phyloP scores from a whole-genome alignment of 2,797 vertebrate species.

The Hydrolagus colliei region DNA sequence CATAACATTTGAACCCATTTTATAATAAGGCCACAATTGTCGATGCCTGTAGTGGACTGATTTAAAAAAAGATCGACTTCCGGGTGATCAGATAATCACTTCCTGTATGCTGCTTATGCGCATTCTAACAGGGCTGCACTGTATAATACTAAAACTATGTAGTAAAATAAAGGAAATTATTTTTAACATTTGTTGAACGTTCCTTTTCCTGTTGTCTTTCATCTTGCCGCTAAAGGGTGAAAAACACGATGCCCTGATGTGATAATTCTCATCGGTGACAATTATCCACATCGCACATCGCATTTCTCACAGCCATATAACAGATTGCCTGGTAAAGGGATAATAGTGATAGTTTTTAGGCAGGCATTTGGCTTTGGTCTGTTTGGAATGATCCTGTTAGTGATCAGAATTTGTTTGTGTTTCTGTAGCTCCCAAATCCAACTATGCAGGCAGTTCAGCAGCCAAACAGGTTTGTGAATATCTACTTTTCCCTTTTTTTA shows the following conservation, averaged over 20 bases:
- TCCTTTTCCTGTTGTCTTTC: slow-evolving; percentile 42
- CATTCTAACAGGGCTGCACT: too few relatives aligned
- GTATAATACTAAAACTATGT: too few relatives aligned
- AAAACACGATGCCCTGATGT: slow-evolving; percentile 26
- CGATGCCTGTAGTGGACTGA: not conserved
- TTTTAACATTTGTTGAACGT: too few relatives aligned
- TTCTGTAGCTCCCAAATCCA: slow-evolving; percentile 50
- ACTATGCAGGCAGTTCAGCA: slow-evolving; percentile 64
- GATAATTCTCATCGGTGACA: slow-evolving; percentile 22
- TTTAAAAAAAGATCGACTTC: slow-evolving; percentile 33
- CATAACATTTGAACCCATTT: not conserved
- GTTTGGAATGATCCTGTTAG: slow-evolving; percentile 24
- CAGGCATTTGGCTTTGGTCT: slow-evolving; percentile 12
- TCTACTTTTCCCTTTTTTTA: not conserved
- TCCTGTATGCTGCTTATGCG: slow-evolving; percentile 6
- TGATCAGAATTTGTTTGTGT: slow-evolving; percentile 18
- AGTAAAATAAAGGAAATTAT: too few relatives aligned
- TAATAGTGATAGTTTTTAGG: not conserved
- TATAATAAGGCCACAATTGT: not conserved
- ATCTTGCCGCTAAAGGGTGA: slow-evolving; percentile 40
- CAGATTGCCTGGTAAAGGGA: too few relatives aligned
- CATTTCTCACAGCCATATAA: too few relatives aligned
- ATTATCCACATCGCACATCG: slow-evolving; percentile 19
- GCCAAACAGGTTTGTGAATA: slow-evolving; percentile 72
- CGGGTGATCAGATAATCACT: slow-evolving; percentile 31